phyloP scores from a whole-genome alignment of 2,113 vertebrate species.

The Protobothrops flavoviridis region DNA sequence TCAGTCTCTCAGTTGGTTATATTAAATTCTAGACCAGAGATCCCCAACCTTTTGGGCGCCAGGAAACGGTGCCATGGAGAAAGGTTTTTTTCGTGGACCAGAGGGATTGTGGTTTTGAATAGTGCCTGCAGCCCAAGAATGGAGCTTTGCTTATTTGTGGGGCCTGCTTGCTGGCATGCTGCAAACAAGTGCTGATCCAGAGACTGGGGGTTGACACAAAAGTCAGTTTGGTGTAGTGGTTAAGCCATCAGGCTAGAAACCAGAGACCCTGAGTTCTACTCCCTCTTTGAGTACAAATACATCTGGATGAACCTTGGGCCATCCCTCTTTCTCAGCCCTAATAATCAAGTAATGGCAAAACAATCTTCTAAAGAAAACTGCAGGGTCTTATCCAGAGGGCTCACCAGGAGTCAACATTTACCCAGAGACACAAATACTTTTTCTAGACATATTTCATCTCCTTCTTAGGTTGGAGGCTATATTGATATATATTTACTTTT shows the following conservation, averaged over 20 bases:
- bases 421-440: background rate
- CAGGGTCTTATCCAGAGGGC: background rate
- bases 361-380: background rate
- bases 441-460: background rate
- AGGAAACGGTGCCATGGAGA: too few relatives aligned
- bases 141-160: too few relatives aligned
- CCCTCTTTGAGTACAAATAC: background rate
- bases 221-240: background rate
- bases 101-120: too few relatives aligned
- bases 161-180: too few relatives aligned
- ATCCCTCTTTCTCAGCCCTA: background rate
- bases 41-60: too few relatives aligned
- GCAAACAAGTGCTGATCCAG: too few relatives aligned
- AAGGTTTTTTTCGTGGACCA: too few relatives aligned
- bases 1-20: background rate
- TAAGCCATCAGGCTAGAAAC: background rate
- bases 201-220: too few relatives aligned
- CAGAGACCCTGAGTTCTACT: background rate
- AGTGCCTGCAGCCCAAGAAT: too few relatives aligned
- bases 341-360: background rate
- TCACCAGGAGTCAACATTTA: background rate
- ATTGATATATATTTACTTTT: background rate
- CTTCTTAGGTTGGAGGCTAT: background rate
- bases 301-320: background rate
- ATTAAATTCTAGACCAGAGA: background rate